Conservation (phyloP, 2,888 invertebrate genomes). For the Hydroisotoma schaefferi region DNA sequence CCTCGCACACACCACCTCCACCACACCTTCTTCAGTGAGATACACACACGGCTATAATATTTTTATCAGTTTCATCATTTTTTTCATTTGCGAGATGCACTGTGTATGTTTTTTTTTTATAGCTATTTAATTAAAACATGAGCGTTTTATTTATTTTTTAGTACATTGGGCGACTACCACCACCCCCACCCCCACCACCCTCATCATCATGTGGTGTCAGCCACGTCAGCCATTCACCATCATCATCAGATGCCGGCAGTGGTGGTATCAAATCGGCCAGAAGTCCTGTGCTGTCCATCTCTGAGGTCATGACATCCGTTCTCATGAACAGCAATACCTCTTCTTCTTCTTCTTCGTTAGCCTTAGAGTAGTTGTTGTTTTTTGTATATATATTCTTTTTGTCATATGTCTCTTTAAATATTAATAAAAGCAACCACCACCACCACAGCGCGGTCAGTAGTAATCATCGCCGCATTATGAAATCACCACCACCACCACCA, state of each 20-base stretch:
- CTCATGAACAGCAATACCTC: too few relatives aligned
- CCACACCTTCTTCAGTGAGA: slow-evolving; percentile 19
- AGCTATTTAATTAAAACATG: neutral
- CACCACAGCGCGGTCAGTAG: too few relatives aligned
- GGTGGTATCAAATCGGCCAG: slow-evolving; percentile 58
- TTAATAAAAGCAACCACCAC: too few relatives aligned
- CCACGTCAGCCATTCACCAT: slow-evolving; percentile 44
- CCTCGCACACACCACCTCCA: too few relatives aligned
- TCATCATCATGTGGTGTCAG: slow-evolving; percentile 38
- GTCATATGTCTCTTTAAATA: too few relatives aligned
- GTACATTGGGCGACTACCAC: slow-evolving; percentile 28
- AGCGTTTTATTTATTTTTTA: slow-evolving; percentile 15
- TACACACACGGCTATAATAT: slow-evolving; percentile 17
- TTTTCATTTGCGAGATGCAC: neutral
- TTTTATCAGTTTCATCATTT: slow-evolving; percentile 11
- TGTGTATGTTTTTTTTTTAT: neutral
- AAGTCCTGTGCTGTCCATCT: slow-evolving; percentile 71
- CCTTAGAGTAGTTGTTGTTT: too few relatives aligned
- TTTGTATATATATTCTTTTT: too few relatives aligned
- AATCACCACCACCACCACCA: too few relatives aligned
- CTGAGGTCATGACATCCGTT: slow-evolving; percentile 72
- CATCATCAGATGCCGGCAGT: slow-evolving; percentile 44
- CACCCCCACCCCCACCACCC: slow-evolving; percentile 4
- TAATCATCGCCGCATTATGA: too few relatives aligned
- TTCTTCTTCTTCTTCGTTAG: too few relatives aligned